Base-by-base conservation (phyloP, 2,888 invertebrate species). In the Yponomeuta evonymella region DNA sequence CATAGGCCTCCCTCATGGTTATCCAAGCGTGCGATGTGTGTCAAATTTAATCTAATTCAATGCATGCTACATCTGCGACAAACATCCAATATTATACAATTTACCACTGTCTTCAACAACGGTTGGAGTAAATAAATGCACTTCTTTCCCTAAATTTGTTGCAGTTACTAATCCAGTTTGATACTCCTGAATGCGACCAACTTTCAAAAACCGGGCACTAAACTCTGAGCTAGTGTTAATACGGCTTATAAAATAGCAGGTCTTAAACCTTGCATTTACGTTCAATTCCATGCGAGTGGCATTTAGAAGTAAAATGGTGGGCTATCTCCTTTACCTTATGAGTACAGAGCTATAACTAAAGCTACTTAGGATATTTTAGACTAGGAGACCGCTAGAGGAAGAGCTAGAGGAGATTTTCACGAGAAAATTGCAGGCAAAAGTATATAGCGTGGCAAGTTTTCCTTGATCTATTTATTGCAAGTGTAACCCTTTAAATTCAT, bases 261-360 rank as follows among this genome's bases (percentile, higher is more conserved):
- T 58, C 15, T 58, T 12, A 58, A 58, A 15, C 51, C 51, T 58
- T 58, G 29, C 65, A 65, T 65, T 65, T 65, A 65, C 65, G 65
- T 11, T 65, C 30, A 65, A 65, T 65, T 29, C 51, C 10, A 29
- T n/a, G 29, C 33, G 12, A 65, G 29, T 65, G 65, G 15, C 29
- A 65, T 65, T 65, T 65, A 29, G 30, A 65, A 65, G 65, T 65
- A 65, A 65, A 65, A 65, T 65, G 65, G 65, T 65, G 5, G 51
- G 15, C 12, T 58, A 58, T 58, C 15, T 15, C 51, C 12, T 15
- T 15, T 58, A 58, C 12, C 15, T 15, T 58, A 58, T 58, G 15
- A 58, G 51, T 58, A 58, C 3, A 58, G 51, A 58, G 15, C 15
- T 12, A 43, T 43, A 8, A 43, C 43, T 8, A 43, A 43, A 8